These are phyloP conservation scores for Rhinopithecus roxellana DNA, from an alignment of 2,113 vertebrate genomes.

Conservation along the genomic window DNA sequence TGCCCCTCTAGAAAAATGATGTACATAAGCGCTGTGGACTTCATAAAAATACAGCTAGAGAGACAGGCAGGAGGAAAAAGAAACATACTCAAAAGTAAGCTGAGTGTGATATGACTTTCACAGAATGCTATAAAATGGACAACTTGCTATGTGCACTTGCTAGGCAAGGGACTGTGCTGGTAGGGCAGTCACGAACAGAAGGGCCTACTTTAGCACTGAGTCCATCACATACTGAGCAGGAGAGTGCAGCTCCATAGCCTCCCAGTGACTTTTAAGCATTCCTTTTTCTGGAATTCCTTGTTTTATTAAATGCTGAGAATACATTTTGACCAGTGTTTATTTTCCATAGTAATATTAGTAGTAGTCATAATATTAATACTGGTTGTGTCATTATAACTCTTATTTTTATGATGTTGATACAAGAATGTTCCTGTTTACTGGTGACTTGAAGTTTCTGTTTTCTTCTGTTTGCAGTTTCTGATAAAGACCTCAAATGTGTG, in stretches of 20 bases:
- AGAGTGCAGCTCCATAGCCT: no score
- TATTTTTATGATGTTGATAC: neutral
- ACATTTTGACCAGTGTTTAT: no score
- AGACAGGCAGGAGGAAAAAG: neutral
- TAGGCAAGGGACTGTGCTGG: neutral
- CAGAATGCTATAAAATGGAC: rapidly evolving
- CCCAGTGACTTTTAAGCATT: neutral
- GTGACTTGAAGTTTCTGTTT: neutral
- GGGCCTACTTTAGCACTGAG: neutral
- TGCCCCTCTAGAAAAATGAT: neutral
- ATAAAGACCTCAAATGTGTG: neutral
- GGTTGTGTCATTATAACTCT: neutral
- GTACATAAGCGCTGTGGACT: no score
- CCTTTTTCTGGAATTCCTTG: neutral
- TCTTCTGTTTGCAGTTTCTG: neutral
- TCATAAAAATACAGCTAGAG: neutral
- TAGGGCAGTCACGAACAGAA: neutral
- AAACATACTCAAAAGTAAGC: neutral
- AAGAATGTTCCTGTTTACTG: neutral
- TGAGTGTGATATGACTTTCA: neutral
- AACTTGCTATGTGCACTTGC: rapidly evolving
- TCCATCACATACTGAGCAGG: rapidly evolving
- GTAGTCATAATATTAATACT: no score
- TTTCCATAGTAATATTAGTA: rapidly evolving
- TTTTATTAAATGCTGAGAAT: neutral